These are phyloP conservation scores for Natator depressus DNA, from an alignment of 2,113 vertebrate species.

Conservation along the genomic window DNA sequence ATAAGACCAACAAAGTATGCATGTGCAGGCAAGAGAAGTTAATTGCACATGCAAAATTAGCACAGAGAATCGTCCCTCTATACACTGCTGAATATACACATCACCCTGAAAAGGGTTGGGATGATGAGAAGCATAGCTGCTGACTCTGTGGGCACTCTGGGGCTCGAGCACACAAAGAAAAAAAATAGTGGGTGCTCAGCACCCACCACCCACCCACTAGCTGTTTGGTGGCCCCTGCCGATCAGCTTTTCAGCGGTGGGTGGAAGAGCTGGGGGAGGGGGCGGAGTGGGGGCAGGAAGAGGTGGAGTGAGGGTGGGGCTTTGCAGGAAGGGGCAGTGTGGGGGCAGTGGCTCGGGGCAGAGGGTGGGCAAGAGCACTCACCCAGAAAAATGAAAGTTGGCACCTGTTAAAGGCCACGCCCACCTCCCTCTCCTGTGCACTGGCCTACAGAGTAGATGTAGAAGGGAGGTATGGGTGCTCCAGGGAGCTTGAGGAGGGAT, in stretches of 20 bases:
- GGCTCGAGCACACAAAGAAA: too few relatives aligned
- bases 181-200: too few relatives aligned
- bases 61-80: not conserved
- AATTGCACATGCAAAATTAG: not conserved
- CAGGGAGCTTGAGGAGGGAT: not conserved
- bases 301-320: too few relatives aligned
- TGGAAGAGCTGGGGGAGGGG: too few relatives aligned
- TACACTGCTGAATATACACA: rapidly evolving
- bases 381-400: too few relatives aligned
- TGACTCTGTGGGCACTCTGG: rapidly evolving
- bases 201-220: too few relatives aligned
- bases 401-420: not conserved
- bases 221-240: too few relatives aligned
- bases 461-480: not conserved
- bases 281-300: too few relatives aligned
- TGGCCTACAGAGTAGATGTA: not conserved
- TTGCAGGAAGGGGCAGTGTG: too few relatives aligned
- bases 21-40: rapidly evolving
- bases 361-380: too few relatives aligned
- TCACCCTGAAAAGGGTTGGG: not conserved
- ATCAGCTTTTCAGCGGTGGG: too few relatives aligned
- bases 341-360: too few relatives aligned
- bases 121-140: rapidly evolving
- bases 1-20: not conserved
- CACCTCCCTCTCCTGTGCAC: rapidly evolving